Evolutionary conservation across 1,140 invertebrate genomes (phyloP).

Genomic region (Drosophila asahinai): DNA sequence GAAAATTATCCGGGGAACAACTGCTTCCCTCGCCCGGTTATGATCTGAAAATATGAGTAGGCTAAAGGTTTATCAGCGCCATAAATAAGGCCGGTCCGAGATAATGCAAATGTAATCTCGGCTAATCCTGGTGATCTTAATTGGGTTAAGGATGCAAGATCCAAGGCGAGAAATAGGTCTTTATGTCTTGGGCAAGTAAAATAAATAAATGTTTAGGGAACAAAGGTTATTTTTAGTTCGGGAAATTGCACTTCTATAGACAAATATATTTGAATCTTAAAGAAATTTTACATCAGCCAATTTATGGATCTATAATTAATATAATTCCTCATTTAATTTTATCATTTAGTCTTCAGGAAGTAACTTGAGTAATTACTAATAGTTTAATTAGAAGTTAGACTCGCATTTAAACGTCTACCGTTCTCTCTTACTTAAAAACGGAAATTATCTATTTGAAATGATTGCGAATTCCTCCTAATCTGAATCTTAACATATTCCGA

Average conservation of each 20-base stretch:
- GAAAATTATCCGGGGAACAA: constrained; percentile 5
- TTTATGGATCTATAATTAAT: not conserved
- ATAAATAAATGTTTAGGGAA: not conserved
- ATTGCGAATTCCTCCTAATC: constrained; percentile 19
- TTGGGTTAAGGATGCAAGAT: constrained; percentile 20
- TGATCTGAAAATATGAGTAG: constrained; percentile 47
- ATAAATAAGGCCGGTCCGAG: constrained; percentile 33
- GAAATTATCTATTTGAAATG: not conserved
- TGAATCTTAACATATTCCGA: constrained; percentile 26
- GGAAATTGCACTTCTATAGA: not conserved
- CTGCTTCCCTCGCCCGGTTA: not conserved
- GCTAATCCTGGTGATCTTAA: constrained; percentile 46
- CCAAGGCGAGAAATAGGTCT: not conserved
- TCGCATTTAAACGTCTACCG: not conserved
- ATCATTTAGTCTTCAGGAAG: not conserved
- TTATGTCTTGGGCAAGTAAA: constrained; percentile 13
- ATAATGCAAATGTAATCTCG: constrained; percentile 53
- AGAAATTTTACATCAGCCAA: not conserved
- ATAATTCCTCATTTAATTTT: not conserved
- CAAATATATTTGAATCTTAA: no score
- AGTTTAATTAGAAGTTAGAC: constrained; percentile 2
- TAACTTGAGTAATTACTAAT: not conserved
- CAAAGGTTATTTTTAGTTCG: not conserved
- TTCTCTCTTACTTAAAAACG: not conserved
- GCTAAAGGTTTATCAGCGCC: constrained; percentile 53